Evolutionary conservation across 2,113 vertebrate genomes (phyloP).

Genomic region (Solenodon paradoxus): DNA sequence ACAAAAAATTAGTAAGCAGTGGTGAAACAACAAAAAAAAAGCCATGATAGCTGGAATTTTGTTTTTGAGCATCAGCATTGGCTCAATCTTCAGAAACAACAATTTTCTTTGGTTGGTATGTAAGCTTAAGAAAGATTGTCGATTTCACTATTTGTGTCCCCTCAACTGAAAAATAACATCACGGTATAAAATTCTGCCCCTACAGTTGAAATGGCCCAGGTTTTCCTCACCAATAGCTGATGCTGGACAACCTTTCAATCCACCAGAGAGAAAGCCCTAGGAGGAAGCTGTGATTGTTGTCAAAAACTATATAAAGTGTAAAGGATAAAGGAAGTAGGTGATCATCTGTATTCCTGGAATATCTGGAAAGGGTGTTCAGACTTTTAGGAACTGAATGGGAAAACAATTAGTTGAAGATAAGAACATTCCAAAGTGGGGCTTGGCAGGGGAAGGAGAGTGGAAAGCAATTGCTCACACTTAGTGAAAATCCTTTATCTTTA

Average conservation of each 20-base stretch:
- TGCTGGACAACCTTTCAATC: background rate
- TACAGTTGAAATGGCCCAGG: background rate
- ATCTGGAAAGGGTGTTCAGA: background rate
- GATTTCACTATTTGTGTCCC: background rate
- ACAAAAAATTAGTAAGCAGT: background rate
- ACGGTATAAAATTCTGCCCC: background rate
- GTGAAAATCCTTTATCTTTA: conserved; percentile 41
- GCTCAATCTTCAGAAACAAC: conserved; percentile 17
- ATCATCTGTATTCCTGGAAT: background rate
- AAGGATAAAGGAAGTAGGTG: background rate
- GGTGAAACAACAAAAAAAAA: background rate
- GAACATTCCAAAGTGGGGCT: conserved; percentile 23
- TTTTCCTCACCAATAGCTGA: background rate
- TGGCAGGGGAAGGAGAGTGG: background rate
- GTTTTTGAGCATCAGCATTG: background rate
- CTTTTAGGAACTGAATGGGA: background rate
- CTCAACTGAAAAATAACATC: conserved; percentile 33
- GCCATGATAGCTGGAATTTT: background rate
- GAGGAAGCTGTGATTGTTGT: background rate
- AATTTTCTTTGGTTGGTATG: background rate
- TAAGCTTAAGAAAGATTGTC: conserved; percentile 1
- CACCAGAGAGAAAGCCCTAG: background rate
- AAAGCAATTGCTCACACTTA: background rate
- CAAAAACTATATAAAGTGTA: background rate
- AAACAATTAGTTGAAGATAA: conserved; percentile 19